A percentile compares a stretch with the other conserved stretches of the same genome.
Evolutionary conservation across 2,797 vertebrate species (phyloP).

Genomic region (Salarias fasciatus): DNA sequence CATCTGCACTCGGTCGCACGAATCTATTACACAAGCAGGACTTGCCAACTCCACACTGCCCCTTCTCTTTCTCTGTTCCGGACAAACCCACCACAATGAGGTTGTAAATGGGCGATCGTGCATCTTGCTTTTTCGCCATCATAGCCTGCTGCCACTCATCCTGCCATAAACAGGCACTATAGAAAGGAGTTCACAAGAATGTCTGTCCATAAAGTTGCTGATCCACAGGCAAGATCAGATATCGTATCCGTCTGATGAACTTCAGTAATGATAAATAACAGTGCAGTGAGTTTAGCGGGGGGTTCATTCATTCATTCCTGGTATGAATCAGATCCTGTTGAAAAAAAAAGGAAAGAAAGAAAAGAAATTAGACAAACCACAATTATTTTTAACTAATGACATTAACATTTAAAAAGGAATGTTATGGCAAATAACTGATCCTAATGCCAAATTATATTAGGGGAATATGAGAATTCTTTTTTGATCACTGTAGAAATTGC

Average conservation of each 20-base stretch:
- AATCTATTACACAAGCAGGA: slow-evolving; percentile 97
- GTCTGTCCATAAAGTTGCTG: slow-evolving; percentile 72
- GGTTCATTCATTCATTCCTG: slow-evolving; percentile 67
- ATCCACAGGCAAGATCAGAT: slow-evolving; percentile 62
- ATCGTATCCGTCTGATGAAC: slow-evolving; percentile 58
- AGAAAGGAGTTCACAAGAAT: slow-evolving; percentile 76
- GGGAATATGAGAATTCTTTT: too few relatives aligned
- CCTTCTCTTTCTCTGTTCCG: slow-evolving; percentile 98
- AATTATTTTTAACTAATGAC: slow-evolving; percentile 3
- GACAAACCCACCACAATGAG: slow-evolving; percentile 96
- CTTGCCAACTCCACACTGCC: slow-evolving; percentile 95
- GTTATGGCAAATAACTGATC: not conserved
- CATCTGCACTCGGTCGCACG: slow-evolving; percentile 93
- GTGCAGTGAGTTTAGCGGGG: slow-evolving; percentile 48
- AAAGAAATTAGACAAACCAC: slow-evolving; percentile 42
- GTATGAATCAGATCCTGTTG: slow-evolving; percentile 66
- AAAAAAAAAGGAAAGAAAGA: slow-evolving; percentile 41
- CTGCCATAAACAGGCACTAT: slow-evolving; percentile 86
- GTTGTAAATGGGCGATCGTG: slow-evolving; percentile 93
- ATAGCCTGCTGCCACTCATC: slow-evolving; percentile 88
- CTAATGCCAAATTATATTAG: too few relatives aligned
- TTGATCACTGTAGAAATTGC: too few relatives aligned
- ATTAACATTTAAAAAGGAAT: not conserved
- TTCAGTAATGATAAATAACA: slow-evolving; percentile 58
- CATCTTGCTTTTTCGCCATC: slow-evolving; percentile 99